Base-by-base conservation (phyloP, 2,797 vertebrate species). In the Etheostoma perlongum region DNA sequence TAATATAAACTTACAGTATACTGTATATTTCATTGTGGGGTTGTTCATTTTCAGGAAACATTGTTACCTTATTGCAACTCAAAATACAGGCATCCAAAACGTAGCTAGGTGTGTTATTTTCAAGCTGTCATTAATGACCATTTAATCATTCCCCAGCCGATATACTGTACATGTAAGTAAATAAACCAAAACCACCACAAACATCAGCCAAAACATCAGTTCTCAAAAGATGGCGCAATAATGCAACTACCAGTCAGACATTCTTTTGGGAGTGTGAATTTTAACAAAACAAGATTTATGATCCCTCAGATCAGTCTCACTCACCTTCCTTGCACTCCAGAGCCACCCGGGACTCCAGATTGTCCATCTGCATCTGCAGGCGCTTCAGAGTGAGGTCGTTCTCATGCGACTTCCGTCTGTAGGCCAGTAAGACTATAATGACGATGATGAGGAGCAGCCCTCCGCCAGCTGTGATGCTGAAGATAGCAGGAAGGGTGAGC, bases 301-400 rank as follows among this genome's bases (percentile, higher is more conserved):
- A 30, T 27, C 42, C 12, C 10, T 64, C 8, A 1, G 25, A 33
- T 57, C 53, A 11, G 42, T 47, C 13, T 12, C 15, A 30, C 90
- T 86, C 54, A 98, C 98, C 98, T 83, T 99, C 97, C 87, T 99
- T 99, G 90, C 98, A 99, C 91, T 99, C 98, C 83, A 99, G 91
- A 74, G 98, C 98, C 82, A 99, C 97, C 0, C 98, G 95, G 13
- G 98, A 99, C 90, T 99, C 98, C 79, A 99, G 93, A 63, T 97
- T 99, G 95, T 99, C 98, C 98, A 99, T 99, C 92, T 99, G 98
- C 97, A 99, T 98, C 90, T 99, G 98, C 78, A 99, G 94, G 60
- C 98, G 93, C 92, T 98, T 98, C 83, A 99, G 95, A 1, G 98
- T 99, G 60, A 99, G 96, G 90, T 99, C 97, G 0, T 97, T 99